Evolutionary conservation across 2,797 vertebrate species (phyloP), one percentile per base, ranked within the genome.

Genomic region (Pseudotriccus pelzelni): DNA sequence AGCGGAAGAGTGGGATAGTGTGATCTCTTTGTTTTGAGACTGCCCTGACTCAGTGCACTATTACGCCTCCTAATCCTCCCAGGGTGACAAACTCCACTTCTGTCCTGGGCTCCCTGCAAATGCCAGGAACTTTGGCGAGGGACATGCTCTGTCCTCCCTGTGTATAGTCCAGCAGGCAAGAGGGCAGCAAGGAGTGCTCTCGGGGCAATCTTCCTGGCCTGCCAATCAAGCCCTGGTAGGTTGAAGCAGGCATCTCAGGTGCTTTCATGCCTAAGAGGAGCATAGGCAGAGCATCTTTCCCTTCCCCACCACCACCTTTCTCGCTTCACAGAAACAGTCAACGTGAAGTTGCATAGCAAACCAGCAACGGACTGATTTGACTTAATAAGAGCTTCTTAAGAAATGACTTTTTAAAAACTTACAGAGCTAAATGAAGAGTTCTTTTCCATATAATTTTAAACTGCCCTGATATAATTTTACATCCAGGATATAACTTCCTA

Each of bases 401-500:
- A 94, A 94, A 87, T 89, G 28, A 14, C 74, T 70, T 89, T 80
- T 84, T 39, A 63, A 81, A 88, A 88, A 89, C 44, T 89, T 56
- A 52, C 20, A 74, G 89, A 53, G 41, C 60, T 93, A 68, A 74
- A 91, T 52, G 70, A 89, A 77, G 77, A 77, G 70, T 76, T 90
- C 87, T 91, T 96, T 91, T 90, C 83, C 56, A 53, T 88, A 84
- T 81, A 73, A 66, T 79, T 91, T 96, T 84, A 91, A 88, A 91
- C 59, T 69, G 56, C 67, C 28, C 47, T 81, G 91, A 91, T 92
- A 93, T 18, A 96, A 76, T 90, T 97, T 95, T 96, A 95, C 63
- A 58, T 86, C n/a, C 84, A 87, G 70, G 82, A 92, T 93, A 66
- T 76, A 91, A 70, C 63, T 90, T 94, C 58, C 74, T 62, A 74